A percentile compares a stretch with the other conserved stretches of the same genome.
These are phyloP conservation scores for Congeria kusceri DNA, from an alignment of 2,888 invertebrate species.

Conservation along the genomic window DNA sequence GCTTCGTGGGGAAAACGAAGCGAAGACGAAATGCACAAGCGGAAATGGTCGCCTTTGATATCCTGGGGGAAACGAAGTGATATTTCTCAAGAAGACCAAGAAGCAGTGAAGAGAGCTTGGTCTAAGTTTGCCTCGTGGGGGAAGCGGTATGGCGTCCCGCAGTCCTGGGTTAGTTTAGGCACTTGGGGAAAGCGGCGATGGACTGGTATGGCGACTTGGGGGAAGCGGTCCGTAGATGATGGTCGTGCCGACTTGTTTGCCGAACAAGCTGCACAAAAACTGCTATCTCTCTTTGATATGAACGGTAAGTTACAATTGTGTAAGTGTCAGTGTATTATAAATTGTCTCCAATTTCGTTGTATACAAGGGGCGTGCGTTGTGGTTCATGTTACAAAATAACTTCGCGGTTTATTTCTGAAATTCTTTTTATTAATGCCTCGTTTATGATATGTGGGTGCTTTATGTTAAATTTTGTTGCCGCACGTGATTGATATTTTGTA, in stretches of 20 bases:
- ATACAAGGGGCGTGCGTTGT: not conserved
- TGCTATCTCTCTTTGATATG: constrained; percentile 45
- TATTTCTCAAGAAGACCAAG: not conserved
- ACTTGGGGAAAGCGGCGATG: constrained; percentile 62
- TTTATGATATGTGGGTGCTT: too few species aligned
- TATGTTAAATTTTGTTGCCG: too few species aligned
- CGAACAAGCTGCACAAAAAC: constrained; percentile 23
- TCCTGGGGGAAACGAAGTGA: constrained; percentile 41
- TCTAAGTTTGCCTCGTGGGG: constrained; percentile 55
- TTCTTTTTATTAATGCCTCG: too few species aligned
- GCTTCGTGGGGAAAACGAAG: constrained; percentile 44
- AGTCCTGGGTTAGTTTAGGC: constrained; percentile 38
- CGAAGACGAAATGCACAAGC: constrained; percentile 21
- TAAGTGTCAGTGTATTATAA: too few species aligned
- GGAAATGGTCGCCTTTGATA: constrained; percentile 35
- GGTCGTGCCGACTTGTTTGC: not conserved
- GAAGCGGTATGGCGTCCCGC: constrained; percentile 37
- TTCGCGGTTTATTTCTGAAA: too few species aligned
- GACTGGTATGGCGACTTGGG: constrained; percentile 61
- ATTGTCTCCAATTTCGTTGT: not conserved
- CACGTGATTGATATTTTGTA: too few species aligned
- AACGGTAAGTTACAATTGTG: constrained; percentile 36
- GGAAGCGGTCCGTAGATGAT: constrained; percentile 47
- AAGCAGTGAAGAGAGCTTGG: constrained; percentile 44
- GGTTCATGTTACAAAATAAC: too few species aligned